Conservation (phyloP, 2,888 invertebrate genomes). For the Anaspis maculata region DNA sequence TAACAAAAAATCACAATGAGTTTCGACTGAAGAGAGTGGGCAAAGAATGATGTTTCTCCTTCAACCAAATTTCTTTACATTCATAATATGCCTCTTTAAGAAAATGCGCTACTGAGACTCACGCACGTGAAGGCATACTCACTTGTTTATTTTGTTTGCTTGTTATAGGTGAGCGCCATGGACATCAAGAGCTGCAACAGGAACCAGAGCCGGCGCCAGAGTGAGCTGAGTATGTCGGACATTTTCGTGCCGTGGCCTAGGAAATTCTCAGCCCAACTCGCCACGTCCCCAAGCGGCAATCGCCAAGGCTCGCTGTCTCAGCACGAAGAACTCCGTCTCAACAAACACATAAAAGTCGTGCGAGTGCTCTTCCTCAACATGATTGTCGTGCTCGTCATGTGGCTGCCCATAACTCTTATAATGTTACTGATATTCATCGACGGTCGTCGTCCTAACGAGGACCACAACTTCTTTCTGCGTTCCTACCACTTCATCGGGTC, state of each 20-base stretch:
- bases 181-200: conserved; percentile 25
- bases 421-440: conserved; percentile 49
- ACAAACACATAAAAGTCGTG: conserved; percentile 48
- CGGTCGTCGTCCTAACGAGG: conserved; percentile 44
- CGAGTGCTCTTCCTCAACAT: conserved; percentile 48
- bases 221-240: conserved; percentile 45
- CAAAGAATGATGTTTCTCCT: too few relatives aligned
- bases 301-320: conserved; percentile 43
- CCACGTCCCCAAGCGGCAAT: conserved; percentile 28
- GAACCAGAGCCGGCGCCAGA: conserved; percentile 39
- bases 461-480: conserved; percentile 45
- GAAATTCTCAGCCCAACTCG: conserved; percentile 37
- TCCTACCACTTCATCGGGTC: conserved; percentile 48
- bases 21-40: too few relatives aligned
- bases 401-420: conserved; percentile 48
- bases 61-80: too few relatives aligned
- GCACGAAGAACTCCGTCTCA: conserved; percentile 45
- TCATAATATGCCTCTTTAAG: too few relatives aligned
- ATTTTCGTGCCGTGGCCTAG: conserved; percentile 44
- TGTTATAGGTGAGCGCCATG: conserved; percentile 21
- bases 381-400: conserved; percentile 49
- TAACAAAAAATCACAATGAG: too few relatives aligned
- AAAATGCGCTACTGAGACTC: too few relatives aligned
- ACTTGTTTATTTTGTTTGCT: neutral
- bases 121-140: too few relatives aligned